phyloP scores from a whole-genome alignment of 2,888 invertebrate genomes.

The Philereme transversata region DNA sequence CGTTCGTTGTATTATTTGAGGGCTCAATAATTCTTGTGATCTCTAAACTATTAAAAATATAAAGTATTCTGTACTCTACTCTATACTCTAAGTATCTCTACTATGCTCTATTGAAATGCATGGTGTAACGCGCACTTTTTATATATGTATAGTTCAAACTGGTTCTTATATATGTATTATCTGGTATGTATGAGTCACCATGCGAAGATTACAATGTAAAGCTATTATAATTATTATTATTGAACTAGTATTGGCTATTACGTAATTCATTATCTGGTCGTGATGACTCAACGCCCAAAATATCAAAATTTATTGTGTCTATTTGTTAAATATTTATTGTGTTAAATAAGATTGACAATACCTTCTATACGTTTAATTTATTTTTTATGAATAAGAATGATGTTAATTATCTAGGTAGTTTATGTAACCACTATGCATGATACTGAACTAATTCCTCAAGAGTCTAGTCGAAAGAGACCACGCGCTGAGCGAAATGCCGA shows the following conservation, averaged over 20 bases:
- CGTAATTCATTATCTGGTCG: constrained; percentile 63
- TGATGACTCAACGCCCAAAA: constrained; percentile 71
- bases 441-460: constrained; percentile 1
- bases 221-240: constrained; percentile 58
- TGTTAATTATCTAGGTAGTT: background rate
- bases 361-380: constrained; percentile 9
- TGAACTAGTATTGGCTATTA: constrained; percentile 72
- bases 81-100: too few species aligned
- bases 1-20: too few species aligned
- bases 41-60: too few species aligned
- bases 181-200: constrained; percentile 58
- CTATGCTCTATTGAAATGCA: too few species aligned
- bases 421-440: background rate
- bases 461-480: too few species aligned
- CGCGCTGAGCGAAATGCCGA: too few species aligned
- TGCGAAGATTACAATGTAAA: constrained; percentile 55
- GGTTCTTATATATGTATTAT: constrained; percentile 35
- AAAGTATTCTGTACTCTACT: too few species aligned
- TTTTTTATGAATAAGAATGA: background rate
- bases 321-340: too few species aligned
- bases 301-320: constrained; percentile 54
- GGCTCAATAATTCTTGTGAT: too few species aligned
- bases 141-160: background rate
- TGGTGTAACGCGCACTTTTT: constrained; percentile 42
- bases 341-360: constrained; percentile 21